Conservation (phyloP, 2,113 vertebrate species). For the Eurystomus gularis region DNA sequence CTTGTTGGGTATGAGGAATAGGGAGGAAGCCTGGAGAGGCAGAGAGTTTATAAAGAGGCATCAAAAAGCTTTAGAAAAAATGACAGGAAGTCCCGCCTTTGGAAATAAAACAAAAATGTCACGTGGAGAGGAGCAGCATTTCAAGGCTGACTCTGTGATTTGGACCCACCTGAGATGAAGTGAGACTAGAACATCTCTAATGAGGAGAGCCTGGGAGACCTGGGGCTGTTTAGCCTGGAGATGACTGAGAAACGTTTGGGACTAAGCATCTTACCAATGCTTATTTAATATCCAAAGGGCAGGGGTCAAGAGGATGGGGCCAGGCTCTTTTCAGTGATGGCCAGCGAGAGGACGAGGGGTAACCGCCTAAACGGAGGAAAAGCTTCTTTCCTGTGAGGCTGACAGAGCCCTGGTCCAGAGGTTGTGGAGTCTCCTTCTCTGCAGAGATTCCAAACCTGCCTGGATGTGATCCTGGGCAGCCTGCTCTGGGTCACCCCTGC, state of each 20-base stretch:
- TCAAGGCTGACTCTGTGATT: neutral
- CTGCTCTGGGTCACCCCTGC: neutral
- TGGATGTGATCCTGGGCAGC: neutral
- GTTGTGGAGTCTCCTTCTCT: neutral
- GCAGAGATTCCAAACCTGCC: neutral
- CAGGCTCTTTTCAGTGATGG: neutral
- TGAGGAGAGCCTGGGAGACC: neutral
- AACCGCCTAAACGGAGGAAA: neutral
- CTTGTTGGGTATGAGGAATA: neutral
- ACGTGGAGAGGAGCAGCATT: accelerated
- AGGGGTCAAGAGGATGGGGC: neutral
- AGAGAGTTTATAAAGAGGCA: neutral
- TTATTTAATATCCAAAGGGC: neutral
- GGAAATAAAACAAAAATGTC: neutral
- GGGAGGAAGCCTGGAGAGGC: neutral
- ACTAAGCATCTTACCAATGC: neutral
- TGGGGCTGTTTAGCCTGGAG: neutral
- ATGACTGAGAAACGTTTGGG: neutral
- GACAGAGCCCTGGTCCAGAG: neutral
- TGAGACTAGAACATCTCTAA: neutral
- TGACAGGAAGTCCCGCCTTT: neutral
- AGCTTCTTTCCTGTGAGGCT: neutral
- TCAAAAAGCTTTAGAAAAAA: neutral
- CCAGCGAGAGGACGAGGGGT: neutral
- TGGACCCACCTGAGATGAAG: neutral